These are phyloP conservation scores for Callopanchax toddi DNA, from an alignment of 2,113 vertebrate species.

Conservation along the genomic window DNA sequence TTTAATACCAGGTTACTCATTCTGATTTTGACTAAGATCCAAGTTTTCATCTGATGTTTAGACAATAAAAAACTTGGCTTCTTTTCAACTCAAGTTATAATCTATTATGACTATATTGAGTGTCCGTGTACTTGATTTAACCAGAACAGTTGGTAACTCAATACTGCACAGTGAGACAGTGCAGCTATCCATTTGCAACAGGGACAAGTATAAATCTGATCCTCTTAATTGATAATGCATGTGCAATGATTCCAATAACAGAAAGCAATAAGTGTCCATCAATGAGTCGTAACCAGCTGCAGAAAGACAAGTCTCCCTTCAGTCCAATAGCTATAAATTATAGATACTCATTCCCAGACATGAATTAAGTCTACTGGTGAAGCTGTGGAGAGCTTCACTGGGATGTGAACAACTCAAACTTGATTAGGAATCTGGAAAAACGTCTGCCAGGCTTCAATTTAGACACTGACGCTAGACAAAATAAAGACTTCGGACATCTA, in stretches of 20 bases:
- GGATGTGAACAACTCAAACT: conserved; percentile 31
- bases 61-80: conserved; percentile 28
- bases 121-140: conserved; percentile 36
- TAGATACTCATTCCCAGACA: conserved; percentile 24
- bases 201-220: conserved; percentile 36
- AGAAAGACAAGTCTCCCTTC: conserved; percentile 28
- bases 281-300: conserved; percentile 48
- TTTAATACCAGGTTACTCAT: conserved; percentile 55
- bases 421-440: conserved; percentile 32
- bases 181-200: conserved; percentile 47
- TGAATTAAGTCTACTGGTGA: conserved; percentile 45
- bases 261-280: conserved; percentile 47
- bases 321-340: conserved; percentile 48
- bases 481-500: conserved; percentile 18
- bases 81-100: conserved; percentile 33
- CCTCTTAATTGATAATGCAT: conserved; percentile 56
- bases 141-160: conserved; percentile 38
- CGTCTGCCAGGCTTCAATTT: conserved; percentile 9
- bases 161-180: conserved; percentile 40
- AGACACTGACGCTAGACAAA: conserved; percentile 18
- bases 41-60: conserved; percentile 43
- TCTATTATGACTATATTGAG: conserved; percentile 54
- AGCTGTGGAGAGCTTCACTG: conserved; percentile 10
- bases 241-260: conserved; percentile 52
- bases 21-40: conserved; percentile 51